phyloP scores from a whole-genome alignment of 2,797 vertebrate genomes.

The Austrolebias charrua region DNA sequence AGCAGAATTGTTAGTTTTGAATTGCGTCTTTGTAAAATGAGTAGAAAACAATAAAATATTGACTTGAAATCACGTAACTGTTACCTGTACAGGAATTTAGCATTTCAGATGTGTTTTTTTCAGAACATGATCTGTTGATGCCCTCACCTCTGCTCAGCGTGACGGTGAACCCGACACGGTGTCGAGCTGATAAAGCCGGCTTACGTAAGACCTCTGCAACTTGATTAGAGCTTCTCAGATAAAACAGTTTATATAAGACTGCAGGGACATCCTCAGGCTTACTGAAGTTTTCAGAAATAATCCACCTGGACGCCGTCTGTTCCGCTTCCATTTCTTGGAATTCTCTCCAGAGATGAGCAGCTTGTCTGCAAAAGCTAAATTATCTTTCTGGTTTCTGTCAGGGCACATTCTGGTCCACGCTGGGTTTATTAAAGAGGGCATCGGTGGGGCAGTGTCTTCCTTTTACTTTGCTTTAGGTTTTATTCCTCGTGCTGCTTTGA shows the following conservation, averaged over 20 bases:
- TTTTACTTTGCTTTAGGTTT: background rate
- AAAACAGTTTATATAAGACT: slow-evolving; percentile 51
- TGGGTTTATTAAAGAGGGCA: too few relatives aligned
- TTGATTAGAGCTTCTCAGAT: slow-evolving; percentile 36
- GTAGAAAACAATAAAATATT: too few relatives aligned
- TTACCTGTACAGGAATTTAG: too few relatives aligned
- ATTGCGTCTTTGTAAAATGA: too few relatives aligned
- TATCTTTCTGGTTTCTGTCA: too few relatives aligned
- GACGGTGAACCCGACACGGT: slow-evolving; percentile 1
- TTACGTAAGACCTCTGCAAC: slow-evolving; percentile 51
- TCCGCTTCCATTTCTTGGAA: background rate
- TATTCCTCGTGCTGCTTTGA: slow-evolving; percentile 19
- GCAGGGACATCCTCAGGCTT: slow-evolving; percentile 30
- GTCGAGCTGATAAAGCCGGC: slow-evolving; percentile 2
- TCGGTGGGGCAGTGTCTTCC: slow-evolving; percentile 14
- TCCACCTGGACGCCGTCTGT: too few relatives aligned
- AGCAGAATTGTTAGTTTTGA: too few relatives aligned
- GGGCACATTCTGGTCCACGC: too few relatives aligned
- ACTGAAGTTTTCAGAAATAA: slow-evolving; percentile 29
- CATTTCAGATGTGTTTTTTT: too few relatives aligned
- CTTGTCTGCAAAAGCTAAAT: too few relatives aligned
- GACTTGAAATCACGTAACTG: too few relatives aligned
- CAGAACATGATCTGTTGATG: background rate
- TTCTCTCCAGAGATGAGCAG: background rate
- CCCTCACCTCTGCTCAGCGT: background rate